These are phyloP conservation scores for Eugnorisma glareosa DNA, from an alignment of 2,888 invertebrate genomes.

Conservation along the genomic window DNA sequence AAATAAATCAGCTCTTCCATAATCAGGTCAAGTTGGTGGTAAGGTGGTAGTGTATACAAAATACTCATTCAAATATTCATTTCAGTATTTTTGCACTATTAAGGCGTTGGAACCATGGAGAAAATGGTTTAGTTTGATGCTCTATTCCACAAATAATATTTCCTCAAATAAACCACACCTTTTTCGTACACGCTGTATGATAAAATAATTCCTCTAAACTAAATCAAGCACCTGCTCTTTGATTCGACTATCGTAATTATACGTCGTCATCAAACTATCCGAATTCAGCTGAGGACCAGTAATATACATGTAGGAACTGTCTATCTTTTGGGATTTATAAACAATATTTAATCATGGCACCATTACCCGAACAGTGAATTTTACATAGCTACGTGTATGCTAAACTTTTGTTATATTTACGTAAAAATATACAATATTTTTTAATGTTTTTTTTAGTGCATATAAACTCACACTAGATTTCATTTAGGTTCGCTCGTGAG, in stretches of 20 bases:
- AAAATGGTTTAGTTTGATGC: not conserved
- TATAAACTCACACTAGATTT: slow-evolving; percentile 39
- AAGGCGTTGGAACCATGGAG: not conserved
- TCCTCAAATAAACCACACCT: not conserved
- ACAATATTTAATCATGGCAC: not conserved
- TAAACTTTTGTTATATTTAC: not conserved
- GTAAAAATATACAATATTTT: not conserved
- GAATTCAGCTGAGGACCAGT: not conserved
- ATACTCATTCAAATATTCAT: too few relatives aligned
- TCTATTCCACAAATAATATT: not conserved
- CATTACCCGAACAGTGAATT: not conserved
- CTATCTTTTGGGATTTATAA: not conserved
- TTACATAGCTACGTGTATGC: not conserved
- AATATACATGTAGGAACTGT: not conserved
- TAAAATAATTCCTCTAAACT: not conserved
- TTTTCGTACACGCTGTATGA: not conserved
- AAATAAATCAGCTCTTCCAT: too few relatives aligned
- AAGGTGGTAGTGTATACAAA: too few relatives aligned
- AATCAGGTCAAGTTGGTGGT: too few relatives aligned
- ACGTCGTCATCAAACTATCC: not conserved
- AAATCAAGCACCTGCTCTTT: not conserved
- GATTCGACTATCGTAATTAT: not conserved
- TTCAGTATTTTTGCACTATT: too few relatives aligned
- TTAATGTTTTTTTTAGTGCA: slow-evolving; percentile 11
- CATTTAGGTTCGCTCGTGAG: slow-evolving; percentile 32